Base-by-base conservation (phyloP, 2,888 invertebrate genomes). In the Hemistola chrysoprasaria region DNA sequence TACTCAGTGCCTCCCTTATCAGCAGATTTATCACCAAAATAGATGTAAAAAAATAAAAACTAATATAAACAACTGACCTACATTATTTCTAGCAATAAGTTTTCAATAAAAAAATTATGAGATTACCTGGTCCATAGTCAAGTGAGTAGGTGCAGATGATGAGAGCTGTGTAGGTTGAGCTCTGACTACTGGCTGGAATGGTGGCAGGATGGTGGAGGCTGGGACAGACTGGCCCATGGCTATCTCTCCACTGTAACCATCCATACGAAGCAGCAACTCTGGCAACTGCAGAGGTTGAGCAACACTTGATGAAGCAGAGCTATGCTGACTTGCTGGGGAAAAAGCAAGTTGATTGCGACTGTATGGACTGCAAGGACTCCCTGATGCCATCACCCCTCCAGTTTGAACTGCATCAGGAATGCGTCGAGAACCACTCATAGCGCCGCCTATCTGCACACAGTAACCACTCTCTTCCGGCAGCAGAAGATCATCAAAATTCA, bases 61-160 rank as follows among this genome's bases (percentile, higher is more conserved):
- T 23, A 22, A 22, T 8, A 4, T 10, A 26, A 22, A 8, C 11
- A 26, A 22, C 26, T 35, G 25, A 8, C 41, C 26, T 28, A 37
- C 23, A 21, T 27, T 23, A n/a, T n/a, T n/a, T 16, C 16, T 16
- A 16, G 16, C 4, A 16, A 16, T 4, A 3, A 3, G 16, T 16
- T 16, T 4, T 16, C 4, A 16, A 16, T 16, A 16, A 3, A 16
- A 16, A 16, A 16, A 16, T 11, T n/a, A 20, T 28, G 4, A 8
- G 11, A 9, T 51, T 52, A 90, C 90, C 81, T 92, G 93, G 53
- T 96, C 96, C 59, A 94, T 82, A 20, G 95, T 94, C 52, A 94
- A 91, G 74, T 96, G 95, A 37, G 96, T 95, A 2, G 96, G 96
- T 16, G 97, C 97, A 32, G 97, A 97, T 30, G 96, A 95, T 1